Percentiles rank a stretch among this genome's conserved stretches.
phyloP scores from a whole-genome alignment of 2,797 vertebrate species.

The Megalops cyprinoides region DNA sequence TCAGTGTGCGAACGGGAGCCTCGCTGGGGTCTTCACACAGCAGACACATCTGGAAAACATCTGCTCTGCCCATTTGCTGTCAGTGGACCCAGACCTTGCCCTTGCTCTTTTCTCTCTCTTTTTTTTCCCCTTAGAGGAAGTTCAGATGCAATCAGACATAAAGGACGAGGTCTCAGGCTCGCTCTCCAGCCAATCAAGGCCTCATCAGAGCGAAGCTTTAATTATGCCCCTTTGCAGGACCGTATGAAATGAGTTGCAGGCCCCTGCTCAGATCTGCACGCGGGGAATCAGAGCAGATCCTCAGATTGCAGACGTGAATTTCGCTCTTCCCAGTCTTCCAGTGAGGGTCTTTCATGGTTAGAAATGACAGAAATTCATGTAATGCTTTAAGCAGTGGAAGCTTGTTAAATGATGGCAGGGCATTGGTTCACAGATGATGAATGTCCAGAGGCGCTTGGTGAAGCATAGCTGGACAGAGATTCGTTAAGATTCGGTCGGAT shows the following conservation, averaged over 20 bases:
- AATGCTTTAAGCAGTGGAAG: background rate
- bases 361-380: background rate
- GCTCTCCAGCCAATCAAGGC: background rate
- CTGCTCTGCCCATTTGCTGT: constrained; percentile 21
- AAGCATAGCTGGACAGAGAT: too few species aligned
- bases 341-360: background rate
- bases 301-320: background rate
- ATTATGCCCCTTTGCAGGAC: background rate
- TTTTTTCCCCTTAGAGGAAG: background rate
- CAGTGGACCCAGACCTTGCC: background rate
- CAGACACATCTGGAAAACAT: constrained; percentile 26
- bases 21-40: background rate
- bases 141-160: background rate
- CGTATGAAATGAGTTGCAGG: background rate
- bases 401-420: background rate
- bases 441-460: background rate
- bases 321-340: background rate
- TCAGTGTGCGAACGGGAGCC: constrained; percentile 7
- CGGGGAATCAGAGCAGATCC: background rate
- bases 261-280: background rate
- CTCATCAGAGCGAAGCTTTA: constrained; percentile 5
- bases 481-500: too few species aligned
- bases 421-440: background rate
- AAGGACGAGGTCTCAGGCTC: background rate
- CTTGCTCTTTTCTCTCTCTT: background rate